Evolutionary conservation across 1,140 invertebrate species (phyloP), one percentile per base, ranked within the genome.

Genomic region (Achroia grisella): DNA sequence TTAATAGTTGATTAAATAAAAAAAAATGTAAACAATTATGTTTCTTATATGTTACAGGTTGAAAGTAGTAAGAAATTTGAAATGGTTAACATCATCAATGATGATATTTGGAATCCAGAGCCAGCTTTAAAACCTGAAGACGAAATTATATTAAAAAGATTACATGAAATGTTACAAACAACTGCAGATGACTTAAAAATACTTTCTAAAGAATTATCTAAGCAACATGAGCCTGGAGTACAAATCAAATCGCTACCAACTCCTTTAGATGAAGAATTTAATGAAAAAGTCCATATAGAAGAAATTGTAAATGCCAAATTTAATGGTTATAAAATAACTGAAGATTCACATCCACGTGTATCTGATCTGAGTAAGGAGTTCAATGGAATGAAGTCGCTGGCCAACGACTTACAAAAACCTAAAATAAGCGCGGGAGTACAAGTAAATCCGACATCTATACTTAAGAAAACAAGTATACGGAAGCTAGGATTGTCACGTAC

Each of bases 291-390:
- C 43, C 80, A 84, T 40, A 86, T 87, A 35, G 70, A 86, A 61
- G 70, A 86, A 65, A 43, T 86, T 12, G 86, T 86, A 0, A 78
- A 78, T 50, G 86, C 83, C 9, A 86, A 86, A 66, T 80, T 87
- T 54, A 62, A 80, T 44, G 81, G 79, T 10, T 54, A 79, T 42
- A 76, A 78, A 68, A 62, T 79, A 39, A 44, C 72, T 48, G 63
- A 72, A 39, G 68, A 68, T 56, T 9, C 57, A 10, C 12, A n/a
- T 27, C 30, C 29, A 30, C 17, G 54, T 34, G 49, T 45, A 13
- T 31, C 27, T 17, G 60, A 47, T 44, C 10, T 15, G 15, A 50
- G 52, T 44, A 61, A 52, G 13, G 37, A 62, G 54, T 44, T 44
- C 32, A 41, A 53, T 34, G 17, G 27, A 31, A n/a, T 10, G 3